Base-by-base conservation (phyloP, 1,140 invertebrate species). In the Drosophila bocki region DNA sequence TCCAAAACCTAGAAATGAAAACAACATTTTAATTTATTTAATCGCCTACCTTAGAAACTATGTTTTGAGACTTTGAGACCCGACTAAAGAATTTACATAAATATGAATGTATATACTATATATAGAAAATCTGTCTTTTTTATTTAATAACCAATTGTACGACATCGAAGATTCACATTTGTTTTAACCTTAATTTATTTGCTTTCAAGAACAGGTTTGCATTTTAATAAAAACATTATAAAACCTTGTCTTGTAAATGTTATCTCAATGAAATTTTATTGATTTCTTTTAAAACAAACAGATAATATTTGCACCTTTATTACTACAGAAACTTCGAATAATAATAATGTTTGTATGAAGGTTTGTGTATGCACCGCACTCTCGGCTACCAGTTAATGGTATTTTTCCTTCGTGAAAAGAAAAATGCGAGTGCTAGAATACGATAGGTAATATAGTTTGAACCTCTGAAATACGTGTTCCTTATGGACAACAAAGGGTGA, bases 291-390 rank as follows among this genome's bases (percentile, higher is more conserved):
- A 53, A 54, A 54, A 37, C 50, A 48, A 15, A 54, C 29, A 37
- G 33, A 56, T 56, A 39, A 26, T 56, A n/a, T 56, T n/a, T 39
- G 19, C 19, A 39, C 35, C 53, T 56, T 39, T 56, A 39, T 26
- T 54, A 1, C 13, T 54, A 39, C 11, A 39, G 35, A 54, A 54
- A 54, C 53, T 37, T 13, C 8, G 9, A 26, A 22, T 26, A 56
- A 56, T 39, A 39, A 26, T 39, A 9, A 39, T 26, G 53, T 26
- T 54, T 56, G 53, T 56, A 39, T 26, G 35, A 11, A 39, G 19
- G 19, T 54, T 11, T 54, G 53, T 56, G 53, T 39, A 56, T 26
- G 26, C 53, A 39, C 53, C 35, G 53, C 53, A 39, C 53, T 56
- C 53, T 56, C 53, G 35, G 53, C 35, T 37, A 26, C 19, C 15